Conservation (phyloP, 2,888 invertebrate genomes). For the Gastrophysa polygoni region DNA sequence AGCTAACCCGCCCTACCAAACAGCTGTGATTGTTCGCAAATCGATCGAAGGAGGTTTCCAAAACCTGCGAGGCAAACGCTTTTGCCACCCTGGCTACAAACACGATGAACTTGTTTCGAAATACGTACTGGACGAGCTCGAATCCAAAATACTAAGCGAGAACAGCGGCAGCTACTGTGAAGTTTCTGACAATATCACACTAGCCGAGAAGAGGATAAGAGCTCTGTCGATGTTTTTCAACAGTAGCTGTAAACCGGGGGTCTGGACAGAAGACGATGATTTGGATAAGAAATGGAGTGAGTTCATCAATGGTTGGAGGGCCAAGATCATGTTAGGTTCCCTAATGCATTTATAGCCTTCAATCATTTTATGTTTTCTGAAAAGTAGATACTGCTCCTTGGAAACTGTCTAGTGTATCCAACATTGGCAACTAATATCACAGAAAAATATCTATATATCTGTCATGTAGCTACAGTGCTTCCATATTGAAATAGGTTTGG, state of each 20-base stretch:
- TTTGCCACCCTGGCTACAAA: slow-evolving; percentile 71
- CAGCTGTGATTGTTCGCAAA: slow-evolving; percentile 65
- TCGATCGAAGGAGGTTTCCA: slow-evolving; percentile 59
- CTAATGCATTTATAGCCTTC: too few relatives aligned
- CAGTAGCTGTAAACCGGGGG: slow-evolving; percentile 74
- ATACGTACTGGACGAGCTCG: slow-evolving; percentile 66
- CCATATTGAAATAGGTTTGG: too few relatives aligned
- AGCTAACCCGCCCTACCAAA: slow-evolving; percentile 59
- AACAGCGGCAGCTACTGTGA: slow-evolving; percentile 39
- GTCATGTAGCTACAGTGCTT: too few relatives aligned
- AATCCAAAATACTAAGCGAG: slow-evolving; percentile 50
- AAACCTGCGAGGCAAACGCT: slow-evolving; percentile 61
- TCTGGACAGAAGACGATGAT: slow-evolving; percentile 65
- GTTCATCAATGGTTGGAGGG: slow-evolving; percentile 43
- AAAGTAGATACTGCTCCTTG: too few relatives aligned
- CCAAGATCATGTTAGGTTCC: background rate
- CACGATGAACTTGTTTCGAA: slow-evolving; percentile 65
- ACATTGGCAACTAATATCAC: too few relatives aligned
- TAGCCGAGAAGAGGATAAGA: slow-evolving; percentile 66
- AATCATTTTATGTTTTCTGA: too few relatives aligned
- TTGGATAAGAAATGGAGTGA: slow-evolving; percentile 67
- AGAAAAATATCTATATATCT: too few relatives aligned
- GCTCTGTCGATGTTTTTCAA: slow-evolving; percentile 69
- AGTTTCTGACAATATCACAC: slow-evolving; percentile 50
- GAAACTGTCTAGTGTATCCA: too few relatives aligned